Percentiles rank a stretch among this genome's conserved stretches.
Evolutionary conservation across 2,113 vertebrate species (phyloP).

Genomic region (Erythrolamprus reginae): DNA sequence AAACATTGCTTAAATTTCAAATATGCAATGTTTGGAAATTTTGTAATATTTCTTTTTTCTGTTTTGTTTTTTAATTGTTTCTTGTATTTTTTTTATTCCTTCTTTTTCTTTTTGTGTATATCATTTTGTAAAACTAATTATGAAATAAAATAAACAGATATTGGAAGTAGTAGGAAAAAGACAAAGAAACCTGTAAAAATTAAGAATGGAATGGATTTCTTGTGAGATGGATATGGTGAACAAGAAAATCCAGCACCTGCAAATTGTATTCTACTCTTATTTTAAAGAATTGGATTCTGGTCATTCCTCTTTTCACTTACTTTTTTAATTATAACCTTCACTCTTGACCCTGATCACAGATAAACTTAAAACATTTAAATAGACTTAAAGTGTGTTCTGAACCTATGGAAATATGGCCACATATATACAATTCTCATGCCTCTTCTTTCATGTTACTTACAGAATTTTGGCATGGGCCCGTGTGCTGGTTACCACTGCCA

Average conservation of each 20-base stretch:
- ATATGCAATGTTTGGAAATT: background rate
- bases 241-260: background rate
- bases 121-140: background rate
- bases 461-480: slow-evolving; percentile 74
- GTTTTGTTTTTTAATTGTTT: background rate
- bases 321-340: background rate
- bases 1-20: background rate
- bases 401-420: background rate
- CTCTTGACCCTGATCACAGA: background rate
- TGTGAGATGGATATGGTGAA: background rate
- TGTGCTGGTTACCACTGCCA: slow-evolving; percentile 79
- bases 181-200: background rate
- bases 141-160: background rate
- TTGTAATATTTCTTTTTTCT: background rate
- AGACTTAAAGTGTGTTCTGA: background rate
- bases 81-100: background rate
- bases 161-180: background rate
- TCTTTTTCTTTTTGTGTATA: background rate
- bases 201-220: background rate
- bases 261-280: background rate
- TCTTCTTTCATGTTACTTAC: slow-evolving; percentile 52
- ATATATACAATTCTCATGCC: background rate
- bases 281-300: background rate
- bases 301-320: background rate
- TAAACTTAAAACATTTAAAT: background rate